A percentile compares a stretch with the other conserved stretches of the same genome.
These are phyloP conservation scores for Drosophila nasuta DNA, from an alignment of 1,140 invertebrate genomes.

Conservation along the genomic window DNA sequence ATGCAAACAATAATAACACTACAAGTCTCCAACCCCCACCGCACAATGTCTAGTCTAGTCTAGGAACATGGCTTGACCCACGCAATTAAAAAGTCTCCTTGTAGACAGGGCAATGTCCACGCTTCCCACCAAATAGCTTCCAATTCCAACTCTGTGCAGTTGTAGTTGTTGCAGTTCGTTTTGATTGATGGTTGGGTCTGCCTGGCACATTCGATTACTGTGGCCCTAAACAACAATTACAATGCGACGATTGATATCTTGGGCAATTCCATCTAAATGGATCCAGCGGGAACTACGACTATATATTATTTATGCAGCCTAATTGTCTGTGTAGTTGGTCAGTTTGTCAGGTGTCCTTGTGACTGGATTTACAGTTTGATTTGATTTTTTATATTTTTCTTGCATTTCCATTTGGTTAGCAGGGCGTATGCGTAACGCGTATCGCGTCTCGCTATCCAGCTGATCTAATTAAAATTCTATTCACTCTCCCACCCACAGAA, in stretches of 20 bases:
- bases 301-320: conserved; percentile 59
- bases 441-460: background rate
- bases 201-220: conserved; percentile 35
- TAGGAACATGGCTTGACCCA: conserved; percentile 18
- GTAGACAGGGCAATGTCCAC: conserved; percentile 18
- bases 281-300: conserved; percentile 22
- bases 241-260: conserved; percentile 39
- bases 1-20: conserved; percentile 13
- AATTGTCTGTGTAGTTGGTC: conserved; percentile 38
- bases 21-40: background rate
- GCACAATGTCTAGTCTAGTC: background rate
- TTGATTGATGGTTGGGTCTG: conserved; percentile 39
- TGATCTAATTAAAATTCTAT: conserved; percentile 52
- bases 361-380: background rate
- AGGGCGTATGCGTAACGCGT: conserved; percentile 10
- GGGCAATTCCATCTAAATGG: conserved; percentile 57
- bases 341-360: conserved; percentile 32
- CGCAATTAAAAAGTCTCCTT: conserved; percentile 37
- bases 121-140: background rate
- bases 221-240: conserved; percentile 24
- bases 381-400: background rate
- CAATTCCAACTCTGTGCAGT: too few species aligned
- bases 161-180: conserved; percentile 18
- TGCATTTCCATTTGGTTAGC: conserved; percentile 2
- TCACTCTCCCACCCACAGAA: conserved; percentile 21